Evolutionary conservation across 2,888 invertebrate species (phyloP).

Genomic region (Strigamia transsilvanica): DNA sequence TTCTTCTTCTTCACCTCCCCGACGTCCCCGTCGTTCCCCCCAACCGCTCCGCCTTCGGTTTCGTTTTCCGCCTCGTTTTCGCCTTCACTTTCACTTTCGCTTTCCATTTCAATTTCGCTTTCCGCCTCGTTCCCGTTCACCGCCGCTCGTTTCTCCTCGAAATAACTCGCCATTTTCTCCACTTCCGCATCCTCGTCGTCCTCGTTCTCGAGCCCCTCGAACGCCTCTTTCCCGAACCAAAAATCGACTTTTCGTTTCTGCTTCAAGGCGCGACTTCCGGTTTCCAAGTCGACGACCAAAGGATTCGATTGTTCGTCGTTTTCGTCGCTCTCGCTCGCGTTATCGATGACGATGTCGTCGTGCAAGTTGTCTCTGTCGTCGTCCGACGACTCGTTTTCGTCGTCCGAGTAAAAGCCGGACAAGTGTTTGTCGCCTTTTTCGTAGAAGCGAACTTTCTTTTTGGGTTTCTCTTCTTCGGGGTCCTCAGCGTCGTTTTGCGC

Average conservation of each 20-base stretch:
- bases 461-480: constrained; percentile 68
- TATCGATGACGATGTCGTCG: constrained; percentile 62
- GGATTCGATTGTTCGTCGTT: constrained; percentile 66
- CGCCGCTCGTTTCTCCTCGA: neutral
- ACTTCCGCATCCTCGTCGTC: constrained; percentile 88
- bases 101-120: constrained; percentile 54
- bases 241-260: constrained; percentile 76
- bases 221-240: constrained; percentile 81
- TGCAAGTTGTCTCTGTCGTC: constrained; percentile 56
- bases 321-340: constrained; percentile 63
- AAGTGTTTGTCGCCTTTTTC: constrained; percentile 61
- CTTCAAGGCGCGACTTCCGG: constrained; percentile 68
- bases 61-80: constrained; percentile 56
- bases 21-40: neutral
- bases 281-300: constrained; percentile 80
- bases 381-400: constrained; percentile 61
- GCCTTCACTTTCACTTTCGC: constrained; percentile 60
- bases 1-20: constrained; percentile 62
- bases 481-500: constrained; percentile 67
- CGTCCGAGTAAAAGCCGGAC: constrained; percentile 58
- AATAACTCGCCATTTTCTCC: constrained; percentile 65
- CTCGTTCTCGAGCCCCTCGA: constrained; percentile 81
- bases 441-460: constrained; percentile 65
- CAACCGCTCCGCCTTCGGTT: constrained; percentile 57
- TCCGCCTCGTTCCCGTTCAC: neutral